Base-by-base conservation (phyloP, 2,888 invertebrate species). In the Aelia acuminata region DNA sequence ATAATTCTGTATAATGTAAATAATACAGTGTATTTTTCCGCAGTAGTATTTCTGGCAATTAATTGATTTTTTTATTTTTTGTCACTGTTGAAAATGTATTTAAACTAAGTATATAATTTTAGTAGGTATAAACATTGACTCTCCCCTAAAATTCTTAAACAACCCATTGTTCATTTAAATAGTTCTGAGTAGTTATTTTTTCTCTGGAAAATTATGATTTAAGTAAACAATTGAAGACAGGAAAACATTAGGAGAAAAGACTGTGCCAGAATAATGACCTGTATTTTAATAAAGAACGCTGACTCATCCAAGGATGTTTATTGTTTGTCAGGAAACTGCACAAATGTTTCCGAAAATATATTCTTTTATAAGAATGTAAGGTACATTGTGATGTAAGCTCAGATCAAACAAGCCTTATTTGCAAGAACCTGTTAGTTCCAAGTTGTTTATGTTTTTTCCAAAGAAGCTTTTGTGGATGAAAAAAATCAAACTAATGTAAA, bases 271-370 rank as follows among this genome's bases (percentile, higher is more conserved):
- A 49, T 47, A 84, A 49, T 84, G 48, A 84, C 47, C 48, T 84
- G 48, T 84, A 84, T 84, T 84, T 84, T 70, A 70, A 70, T 70
- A 4, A 70, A 70, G 35, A 70, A 70, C 35, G 63, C 63, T 70
- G 63, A 70, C 63, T 70, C 63, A 70, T 70, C 63, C 63, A 70
- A 70, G 63, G 63, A 70, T 70, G 63, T 70, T 70, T 70, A 70
- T 70, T 35, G 31, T 70, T 70, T 70, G 63, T 70, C 63, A 70
- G 63, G 63, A 70, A 70, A 70, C 63, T 70, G 63, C 20, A 70
- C 31, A 70, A 70, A 70, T 35, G 31, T 70, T 70, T 70, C 63
- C 35, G 35, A 70, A 70, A 70, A 70, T 70, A 31, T 70, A 70
- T 70, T 31, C 63, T 70, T 70, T 70, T 5, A 70, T 70, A 70